phyloP scores from a whole-genome alignment of 2,797 vertebrate genomes.

The Pangasius krempfi region DNA sequence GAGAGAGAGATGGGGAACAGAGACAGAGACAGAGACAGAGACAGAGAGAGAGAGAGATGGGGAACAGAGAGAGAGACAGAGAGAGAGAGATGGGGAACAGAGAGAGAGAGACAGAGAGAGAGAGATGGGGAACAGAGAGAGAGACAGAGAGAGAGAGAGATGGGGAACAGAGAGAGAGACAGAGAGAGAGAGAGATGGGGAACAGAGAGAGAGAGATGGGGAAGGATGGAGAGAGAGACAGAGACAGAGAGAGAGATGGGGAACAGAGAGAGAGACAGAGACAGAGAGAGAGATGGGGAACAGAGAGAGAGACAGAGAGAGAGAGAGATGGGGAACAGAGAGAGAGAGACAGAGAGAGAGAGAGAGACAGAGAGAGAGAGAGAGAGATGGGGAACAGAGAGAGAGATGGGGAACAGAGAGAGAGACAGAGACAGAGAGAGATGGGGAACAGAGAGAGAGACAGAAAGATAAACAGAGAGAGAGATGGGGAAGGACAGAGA shows the following conservation, averaged over 20 bases:
- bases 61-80: neutral
- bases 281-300: neutral
- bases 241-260: neutral
- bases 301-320: no score
- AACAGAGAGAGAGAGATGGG: neutral
- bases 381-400: no score
- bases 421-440: no score
- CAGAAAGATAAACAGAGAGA: neutral
- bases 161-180: neutral
- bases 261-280: no score
- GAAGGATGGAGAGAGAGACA: accelerated
- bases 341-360: no score
- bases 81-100: no score
- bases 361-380: neutral
- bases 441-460: neutral
- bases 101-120: neutral
- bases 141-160: neutral
- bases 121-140: neutral
- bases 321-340: no score
- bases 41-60: no score
- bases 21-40: no score
- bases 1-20: no score
- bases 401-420: neutral
- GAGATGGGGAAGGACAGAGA: neutral
- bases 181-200: neutral